A percentile compares a stretch with the other conserved stretches of the same genome.
phyloP scores from a whole-genome alignment of 2,113 vertebrate genomes.

The Microtus pennsylvanicus region DNA sequence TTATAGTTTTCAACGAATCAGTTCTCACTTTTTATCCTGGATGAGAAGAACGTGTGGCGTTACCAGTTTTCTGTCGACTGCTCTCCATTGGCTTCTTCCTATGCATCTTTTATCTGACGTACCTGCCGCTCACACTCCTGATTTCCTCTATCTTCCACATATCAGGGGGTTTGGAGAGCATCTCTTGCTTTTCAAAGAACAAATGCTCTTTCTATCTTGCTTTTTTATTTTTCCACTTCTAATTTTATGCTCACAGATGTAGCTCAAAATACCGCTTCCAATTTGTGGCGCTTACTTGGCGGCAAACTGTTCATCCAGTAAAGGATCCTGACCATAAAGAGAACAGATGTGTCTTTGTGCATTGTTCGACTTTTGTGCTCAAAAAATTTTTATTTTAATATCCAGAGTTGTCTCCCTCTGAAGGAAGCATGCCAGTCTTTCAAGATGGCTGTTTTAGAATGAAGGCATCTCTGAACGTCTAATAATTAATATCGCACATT shows the following conservation, averaged over 20 bases:
- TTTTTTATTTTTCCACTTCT: background rate
- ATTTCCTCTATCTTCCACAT: background rate
- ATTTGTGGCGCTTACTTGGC: slow-evolving; percentile 10
- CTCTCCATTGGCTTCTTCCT: background rate
- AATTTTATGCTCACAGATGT: slow-evolving; percentile 22
- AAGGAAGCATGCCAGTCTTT: background rate
- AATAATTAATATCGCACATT: slow-evolving; percentile 37
- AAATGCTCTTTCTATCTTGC: background rate
- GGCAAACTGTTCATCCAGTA: background rate
- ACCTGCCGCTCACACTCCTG: background rate
- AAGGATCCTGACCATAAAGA: background rate
- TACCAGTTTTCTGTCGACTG: background rate
- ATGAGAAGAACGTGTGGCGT: slow-evolving; percentile 17
- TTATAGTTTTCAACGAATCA: slow-evolving; percentile 52
- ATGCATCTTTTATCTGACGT: background rate
- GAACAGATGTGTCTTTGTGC: background rate
- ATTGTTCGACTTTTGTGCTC: slow-evolving; percentile 30
- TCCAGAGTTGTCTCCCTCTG: background rate
- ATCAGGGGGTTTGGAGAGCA: background rate
- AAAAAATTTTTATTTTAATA: background rate
- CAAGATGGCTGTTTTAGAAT: background rate
- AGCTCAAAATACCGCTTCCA: slow-evolving; percentile 3
- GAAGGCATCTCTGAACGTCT: background rate
- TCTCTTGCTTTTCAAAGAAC: slow-evolving; percentile 45
- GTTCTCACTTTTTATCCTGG: slow-evolving; percentile 20